These are phyloP conservation scores for Notarius lentiginosus DNA, from an alignment of 2,113 vertebrate genomes.

Conservation along the genomic window DNA sequence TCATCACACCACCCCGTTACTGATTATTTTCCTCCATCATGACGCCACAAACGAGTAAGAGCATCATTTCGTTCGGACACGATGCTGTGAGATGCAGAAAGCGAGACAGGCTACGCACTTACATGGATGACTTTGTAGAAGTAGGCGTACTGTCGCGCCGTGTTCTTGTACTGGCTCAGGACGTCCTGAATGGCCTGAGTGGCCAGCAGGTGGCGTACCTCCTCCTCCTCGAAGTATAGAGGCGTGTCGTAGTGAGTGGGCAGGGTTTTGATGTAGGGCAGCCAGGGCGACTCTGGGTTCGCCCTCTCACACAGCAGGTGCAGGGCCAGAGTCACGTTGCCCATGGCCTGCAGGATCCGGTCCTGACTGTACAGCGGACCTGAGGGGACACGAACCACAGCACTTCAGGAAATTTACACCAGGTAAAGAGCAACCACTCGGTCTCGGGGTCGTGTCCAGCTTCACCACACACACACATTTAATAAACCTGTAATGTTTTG, in stretches of 20 bases:
- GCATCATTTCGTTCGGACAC: too few species aligned
- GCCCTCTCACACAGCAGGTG: conserved; percentile 92
- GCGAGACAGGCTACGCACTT: conserved; percentile 42
- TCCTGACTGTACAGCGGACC: conserved; percentile 92
- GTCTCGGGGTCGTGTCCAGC: too few species aligned
- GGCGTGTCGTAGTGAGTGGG: conserved; percentile 91
- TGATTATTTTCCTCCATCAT: not conserved
- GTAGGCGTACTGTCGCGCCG: conserved; percentile 95
- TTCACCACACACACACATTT: not conserved
- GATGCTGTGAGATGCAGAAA: not conserved
- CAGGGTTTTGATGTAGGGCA: conserved; percentile 93
- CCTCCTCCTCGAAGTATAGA: conserved; percentile 91
- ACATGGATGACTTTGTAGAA: conserved; percentile 98
- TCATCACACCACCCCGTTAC: not conserved
- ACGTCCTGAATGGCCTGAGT: conserved; percentile 94
- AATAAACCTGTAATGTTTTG: too few species aligned
- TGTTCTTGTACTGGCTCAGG: conserved; percentile 97
- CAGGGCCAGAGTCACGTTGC: conserved; percentile 93
- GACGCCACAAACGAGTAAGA: not conserved
- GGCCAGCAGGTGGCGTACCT: conserved; percentile 86
- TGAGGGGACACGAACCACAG: conserved; percentile 56
- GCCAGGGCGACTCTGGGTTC: conserved; percentile 85
- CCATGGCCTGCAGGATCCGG: conserved; percentile 97
- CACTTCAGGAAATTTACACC: not conserved
- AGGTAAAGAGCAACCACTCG: not conserved